Conservation (phyloP, 2,113 vertebrate genomes). For the Megaleporinus macrocephalus region DNA sequence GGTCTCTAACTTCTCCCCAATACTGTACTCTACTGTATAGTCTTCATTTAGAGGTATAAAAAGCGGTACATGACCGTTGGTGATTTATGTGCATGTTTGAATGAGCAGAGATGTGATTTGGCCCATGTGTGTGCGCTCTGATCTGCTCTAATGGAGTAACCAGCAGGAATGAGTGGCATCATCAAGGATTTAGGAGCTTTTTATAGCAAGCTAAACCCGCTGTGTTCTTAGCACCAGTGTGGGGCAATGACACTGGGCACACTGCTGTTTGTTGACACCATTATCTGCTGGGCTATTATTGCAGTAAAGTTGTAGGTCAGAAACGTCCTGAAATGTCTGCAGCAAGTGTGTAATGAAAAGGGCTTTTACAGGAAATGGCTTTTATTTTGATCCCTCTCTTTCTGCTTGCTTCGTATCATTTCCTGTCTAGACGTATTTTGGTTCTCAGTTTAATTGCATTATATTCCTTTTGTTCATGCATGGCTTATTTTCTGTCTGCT, state of each 20-base stretch:
- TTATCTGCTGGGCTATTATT: conserved; percentile 9
- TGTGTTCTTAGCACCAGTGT: conserved; percentile 5
- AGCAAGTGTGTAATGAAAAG: background rate
- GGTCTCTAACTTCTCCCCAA: too few species aligned
- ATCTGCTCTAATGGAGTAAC: conserved; percentile 9
- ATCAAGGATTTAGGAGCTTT: conserved; percentile 26
- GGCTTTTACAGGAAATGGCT: background rate
- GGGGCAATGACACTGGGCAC: background rate
- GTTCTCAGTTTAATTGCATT: background rate
- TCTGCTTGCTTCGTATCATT: background rate
- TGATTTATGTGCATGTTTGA: background rate
- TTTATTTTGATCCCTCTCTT: conserved; percentile 13
- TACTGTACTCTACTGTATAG: too few species aligned
- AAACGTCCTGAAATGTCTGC: background rate
- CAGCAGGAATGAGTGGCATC: conserved; percentile 18
- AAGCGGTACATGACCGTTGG: background rate
- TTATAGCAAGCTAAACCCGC: conserved; percentile 28
- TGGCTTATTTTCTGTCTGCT: conserved; percentile 15
- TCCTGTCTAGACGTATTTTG: background rate
- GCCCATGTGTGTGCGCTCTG: background rate
- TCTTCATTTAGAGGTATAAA: background rate
- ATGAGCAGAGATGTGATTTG: background rate
- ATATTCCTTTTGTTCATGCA: background rate
- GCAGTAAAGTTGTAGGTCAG: background rate
- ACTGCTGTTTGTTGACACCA: conserved; percentile 21